Percentiles rank a stretch among this genome's conserved stretches.
These are phyloP conservation scores for Abrostola tripartita DNA, from an alignment of 2,888 invertebrate species.

Conservation along the genomic window DNA sequence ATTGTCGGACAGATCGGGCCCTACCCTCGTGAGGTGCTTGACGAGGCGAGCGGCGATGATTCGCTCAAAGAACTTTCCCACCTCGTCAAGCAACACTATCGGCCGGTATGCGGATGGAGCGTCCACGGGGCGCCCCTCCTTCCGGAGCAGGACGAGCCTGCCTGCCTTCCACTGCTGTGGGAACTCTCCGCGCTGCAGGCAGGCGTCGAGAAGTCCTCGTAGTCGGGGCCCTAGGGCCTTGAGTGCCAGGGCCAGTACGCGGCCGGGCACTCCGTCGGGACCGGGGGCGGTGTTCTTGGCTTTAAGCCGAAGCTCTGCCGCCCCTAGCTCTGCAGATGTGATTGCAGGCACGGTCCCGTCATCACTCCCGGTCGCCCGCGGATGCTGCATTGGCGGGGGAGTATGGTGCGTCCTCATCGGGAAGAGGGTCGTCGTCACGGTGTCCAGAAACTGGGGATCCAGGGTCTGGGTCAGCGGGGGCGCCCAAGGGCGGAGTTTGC, in stretches of 20 bases:
- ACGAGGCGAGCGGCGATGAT: background rate
- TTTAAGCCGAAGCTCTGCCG: background rate
- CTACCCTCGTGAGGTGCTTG: no score
- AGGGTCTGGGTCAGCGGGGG: slow-evolving; percentile 15
- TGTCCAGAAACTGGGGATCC: slow-evolving; percentile 15
- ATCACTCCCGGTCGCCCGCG: no score
- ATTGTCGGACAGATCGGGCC: no score
- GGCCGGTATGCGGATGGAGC: no score
- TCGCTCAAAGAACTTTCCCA: background rate
- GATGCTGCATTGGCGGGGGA: slow-evolving; percentile 6
- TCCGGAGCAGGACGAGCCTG: slow-evolving; percentile 7
- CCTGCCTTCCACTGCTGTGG: slow-evolving; percentile 7
- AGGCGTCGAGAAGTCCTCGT: slow-evolving; percentile 2
- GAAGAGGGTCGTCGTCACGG: slow-evolving; percentile 18
- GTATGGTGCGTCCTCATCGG: background rate
- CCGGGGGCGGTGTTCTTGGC: background rate
- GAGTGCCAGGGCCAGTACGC: background rate
- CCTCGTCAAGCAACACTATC: no score
- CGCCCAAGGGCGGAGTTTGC: slow-evolving; percentile 18
- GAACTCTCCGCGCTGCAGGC: slow-evolving; percentile 6
- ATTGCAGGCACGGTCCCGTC: background rate
- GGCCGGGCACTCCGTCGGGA: background rate
- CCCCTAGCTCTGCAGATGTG: background rate
- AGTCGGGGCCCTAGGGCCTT: slow-evolving; percentile 1
- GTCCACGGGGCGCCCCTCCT: slow-evolving; percentile 8